phyloP scores from a whole-genome alignment of 2,113 vertebrate genomes.

The Trachemys scripta region DNA sequence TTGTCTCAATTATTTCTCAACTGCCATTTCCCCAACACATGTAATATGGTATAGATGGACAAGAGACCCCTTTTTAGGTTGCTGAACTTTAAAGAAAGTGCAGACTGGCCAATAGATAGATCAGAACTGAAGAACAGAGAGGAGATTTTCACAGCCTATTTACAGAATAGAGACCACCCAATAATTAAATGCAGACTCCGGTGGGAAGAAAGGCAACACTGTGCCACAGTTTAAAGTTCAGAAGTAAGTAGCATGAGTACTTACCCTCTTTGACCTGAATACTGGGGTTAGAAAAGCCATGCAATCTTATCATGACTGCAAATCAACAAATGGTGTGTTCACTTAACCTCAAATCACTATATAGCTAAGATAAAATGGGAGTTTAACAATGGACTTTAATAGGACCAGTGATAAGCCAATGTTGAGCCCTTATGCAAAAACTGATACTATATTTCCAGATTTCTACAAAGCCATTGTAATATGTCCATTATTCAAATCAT shows the following conservation, averaged over 20 bases:
- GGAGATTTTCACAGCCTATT: neutral
- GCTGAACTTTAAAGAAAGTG: neutral
- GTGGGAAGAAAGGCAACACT: neutral
- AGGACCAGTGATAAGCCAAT: neutral
- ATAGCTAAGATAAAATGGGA: fast-evolving
- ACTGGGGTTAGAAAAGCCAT: neutral
- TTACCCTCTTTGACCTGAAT: neutral
- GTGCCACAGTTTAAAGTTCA: neutral
- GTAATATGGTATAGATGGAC: neutral
- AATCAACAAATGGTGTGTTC: neutral
- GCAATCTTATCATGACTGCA: neutral
- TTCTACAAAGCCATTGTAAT: neutral
- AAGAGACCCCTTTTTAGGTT: neutral
- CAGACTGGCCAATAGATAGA: neutral
- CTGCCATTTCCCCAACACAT: neutral
- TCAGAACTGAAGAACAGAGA: neutral
- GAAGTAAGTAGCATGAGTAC: neutral
- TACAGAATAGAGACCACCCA: neutral
- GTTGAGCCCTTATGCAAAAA: neutral
- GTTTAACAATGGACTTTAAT: neutral
- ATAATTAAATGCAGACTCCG: neutral
- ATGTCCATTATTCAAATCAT: neutral
- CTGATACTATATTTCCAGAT: neutral
- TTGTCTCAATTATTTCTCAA: neutral
- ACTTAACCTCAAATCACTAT: neutral